Base-by-base conservation (phyloP, 2,113 vertebrate genomes). In the Dinomys branickii region DNA sequence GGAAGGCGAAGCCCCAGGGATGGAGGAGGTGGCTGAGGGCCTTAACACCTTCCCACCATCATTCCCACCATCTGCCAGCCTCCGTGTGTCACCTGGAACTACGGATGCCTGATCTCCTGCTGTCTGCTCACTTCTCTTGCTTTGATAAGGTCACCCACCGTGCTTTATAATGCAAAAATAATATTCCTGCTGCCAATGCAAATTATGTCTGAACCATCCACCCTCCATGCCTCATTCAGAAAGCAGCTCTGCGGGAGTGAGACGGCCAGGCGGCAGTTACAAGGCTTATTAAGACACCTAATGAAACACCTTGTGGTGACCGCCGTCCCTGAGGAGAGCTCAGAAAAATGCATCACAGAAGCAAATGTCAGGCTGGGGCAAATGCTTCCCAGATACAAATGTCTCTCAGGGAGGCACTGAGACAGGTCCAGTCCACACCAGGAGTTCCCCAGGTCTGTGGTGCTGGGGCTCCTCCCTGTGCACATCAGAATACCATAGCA, bases 211-310 rank as follows among this genome's bases (percentile, higher is more conserved):
- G 84, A 96, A 78, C 77, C 92, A 58, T 88, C 83, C 65, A 92
- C 75, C n/a, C 65, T 80, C 78, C 52, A 54, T 78, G 87, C 52
- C 92, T 96, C 82, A 59, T 41, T 65, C 14, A 92, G 90, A 97
- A 98, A 96, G 85, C 85, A 87, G 80, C 92, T 85, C 94, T 4
- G 0, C 63, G 54, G 95, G 98, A 84, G 81, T 94, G 85, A 96
- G 65, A 44, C 0, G 0, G 81, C 78, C 93, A 75, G 71, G 77
- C 92, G 80, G 81, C 87, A 61, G 84, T 44, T 67, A 94, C 81
- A 63, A 71, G 91, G 89, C 96, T 97, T 97, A 97, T 96, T 97
- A 97, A 96, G 94, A 90, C 47, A 90, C 95, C 97, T 97, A 97
- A 98, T 94, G 94, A 97, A 97, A 97, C 96, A 97, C 97, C 95